Evolutionary conservation across 2,113 vertebrate genomes (phyloP), one percentile per base, ranked within the genome.

Genomic region (Tupaia tana): DNA sequence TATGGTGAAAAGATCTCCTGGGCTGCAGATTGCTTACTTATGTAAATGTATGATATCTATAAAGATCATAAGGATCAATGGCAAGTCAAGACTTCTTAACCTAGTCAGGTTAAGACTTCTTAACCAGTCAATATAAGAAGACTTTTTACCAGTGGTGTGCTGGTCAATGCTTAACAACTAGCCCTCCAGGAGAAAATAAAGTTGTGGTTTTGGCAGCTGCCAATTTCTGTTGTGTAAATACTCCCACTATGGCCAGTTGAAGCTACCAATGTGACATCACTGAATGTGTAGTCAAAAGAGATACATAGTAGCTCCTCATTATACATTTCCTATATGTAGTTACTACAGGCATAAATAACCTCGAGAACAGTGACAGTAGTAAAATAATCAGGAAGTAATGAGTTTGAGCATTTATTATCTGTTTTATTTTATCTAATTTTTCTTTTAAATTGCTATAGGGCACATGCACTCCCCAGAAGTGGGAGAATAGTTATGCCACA

Each of bases 211-310:
- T 80, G 69, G 58, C 54, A 79, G 29, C 64, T 87, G 64, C 54
- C 66, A 84, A 3, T 96, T 74, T 71, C 54, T n/a, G 22, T 79
- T 14, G 84, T 91, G 27, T 94, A 81, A 90, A 74, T 86, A 82
- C 22, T 89, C 58, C 83, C 18, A 82, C n/a, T 34, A 22, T 31
- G 84, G 34, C 25, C 54, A 58, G 9, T 59, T 82, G 63, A 91
- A 20, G 34, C 54, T 58, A 31, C 61, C 18, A 43, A 61, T 59
- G 43, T 82, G 66, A 80, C 9, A 22, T 52, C 69, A n/a, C 6
- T 74, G 54, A 70, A 73, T 34, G 56, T 63, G 6, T 52, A 56
- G 34, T 74, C 58, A 64, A 67, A 63, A 64, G 73, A 63, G 77
- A 69, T 29, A 56, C 13, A 18, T 1, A 54, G 75, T 61, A 43